phyloP scores from a whole-genome alignment of 2,797 vertebrate species.

The Rhynchonycteris naso region DNA sequence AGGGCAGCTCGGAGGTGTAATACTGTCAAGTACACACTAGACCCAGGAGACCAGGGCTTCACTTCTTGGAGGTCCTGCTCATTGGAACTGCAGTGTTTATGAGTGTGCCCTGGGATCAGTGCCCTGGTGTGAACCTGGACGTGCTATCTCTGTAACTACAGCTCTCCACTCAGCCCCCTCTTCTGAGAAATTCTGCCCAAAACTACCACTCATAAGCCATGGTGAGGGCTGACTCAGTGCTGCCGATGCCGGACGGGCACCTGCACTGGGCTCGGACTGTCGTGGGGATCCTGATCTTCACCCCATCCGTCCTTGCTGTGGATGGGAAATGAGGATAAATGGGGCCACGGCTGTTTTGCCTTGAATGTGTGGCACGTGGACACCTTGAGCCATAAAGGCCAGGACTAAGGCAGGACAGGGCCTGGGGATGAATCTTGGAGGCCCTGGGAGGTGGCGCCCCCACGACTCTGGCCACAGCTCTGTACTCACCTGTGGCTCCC shows the following conservation, averaged over 20 bases:
- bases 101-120: background rate
- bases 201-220: background rate
- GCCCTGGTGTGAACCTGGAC: accelerated
- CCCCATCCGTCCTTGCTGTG: background rate
- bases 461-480: background rate
- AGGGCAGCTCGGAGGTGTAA: background rate
- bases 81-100: accelerated
- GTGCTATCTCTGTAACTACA: background rate
- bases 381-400: background rate
- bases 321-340: background rate
- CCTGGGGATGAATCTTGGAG: background rate
- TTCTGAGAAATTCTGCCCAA: background rate
- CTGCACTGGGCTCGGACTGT: accelerated
- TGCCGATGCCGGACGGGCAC: accelerated
- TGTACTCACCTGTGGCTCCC: background rate
- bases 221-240: background rate
- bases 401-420: background rate
- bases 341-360: background rate
- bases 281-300: background rate
- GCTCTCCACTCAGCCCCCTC: background rate
- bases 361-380: background rate
- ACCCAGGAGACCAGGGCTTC: background rate
- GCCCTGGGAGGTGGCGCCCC: background rate
- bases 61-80: background rate
- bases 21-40: background rate